Percentiles rank a stretch among this genome's conserved stretches.
phyloP scores from a whole-genome alignment of 2,113 vertebrate genomes.

The Pardalotus punctatus region DNA sequence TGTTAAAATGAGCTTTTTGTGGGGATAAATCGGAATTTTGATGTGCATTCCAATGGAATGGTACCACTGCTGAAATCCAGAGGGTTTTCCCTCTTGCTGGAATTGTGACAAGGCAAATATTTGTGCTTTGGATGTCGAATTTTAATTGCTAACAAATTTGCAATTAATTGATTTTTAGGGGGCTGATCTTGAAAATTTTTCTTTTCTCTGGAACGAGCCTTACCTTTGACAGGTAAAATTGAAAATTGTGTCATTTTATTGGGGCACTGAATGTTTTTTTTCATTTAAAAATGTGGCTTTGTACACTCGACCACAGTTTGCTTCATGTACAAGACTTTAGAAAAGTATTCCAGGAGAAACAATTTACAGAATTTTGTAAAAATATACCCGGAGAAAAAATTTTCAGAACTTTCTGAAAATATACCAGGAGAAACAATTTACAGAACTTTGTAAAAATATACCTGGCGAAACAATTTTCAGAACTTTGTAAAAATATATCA shows the following conservation, averaged over 20 bases:
- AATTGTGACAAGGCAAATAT: background rate
- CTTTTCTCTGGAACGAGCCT: background rate
- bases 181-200: background rate
- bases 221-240: background rate
- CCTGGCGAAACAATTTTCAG: too few species aligned
- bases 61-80: background rate
- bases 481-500: background rate
- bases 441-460: too few species aligned
- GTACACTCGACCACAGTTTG: rapidly evolving
- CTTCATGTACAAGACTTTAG: rapidly evolving
- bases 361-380: background rate
- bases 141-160: background rate
- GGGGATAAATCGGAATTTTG: background rate
- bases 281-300: background rate
- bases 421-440: background rate
- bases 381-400: background rate
- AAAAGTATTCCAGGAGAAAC: background rate
- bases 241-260: rapidly evolving
- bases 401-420: background rate
- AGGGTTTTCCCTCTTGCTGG: background rate
- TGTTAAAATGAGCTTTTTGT: background rate
- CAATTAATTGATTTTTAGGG: background rate
- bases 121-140: background rate
- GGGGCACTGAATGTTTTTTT: rapidly evolving
- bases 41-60: background rate